phyloP scores from a whole-genome alignment of 2,888 invertebrate genomes.

The Quadriops clusia region DNA sequence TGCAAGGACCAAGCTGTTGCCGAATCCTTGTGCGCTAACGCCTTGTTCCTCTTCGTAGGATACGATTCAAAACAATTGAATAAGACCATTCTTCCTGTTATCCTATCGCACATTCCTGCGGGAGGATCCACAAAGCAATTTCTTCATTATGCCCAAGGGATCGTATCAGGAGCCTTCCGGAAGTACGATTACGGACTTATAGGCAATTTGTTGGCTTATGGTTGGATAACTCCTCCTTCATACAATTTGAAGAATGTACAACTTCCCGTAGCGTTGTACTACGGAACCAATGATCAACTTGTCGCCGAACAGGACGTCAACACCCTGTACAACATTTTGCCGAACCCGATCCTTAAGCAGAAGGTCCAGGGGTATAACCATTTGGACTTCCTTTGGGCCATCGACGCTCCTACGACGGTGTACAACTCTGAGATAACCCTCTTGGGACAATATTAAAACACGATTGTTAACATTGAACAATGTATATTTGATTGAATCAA shows the following conservation, averaged over 20 bases:
- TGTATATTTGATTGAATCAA: no score
- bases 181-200: slow-evolving; percentile 45
- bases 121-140: slow-evolving; percentile 15
- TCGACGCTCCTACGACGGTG: slow-evolving; percentile 32
- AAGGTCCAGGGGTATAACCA: slow-evolving; percentile 43
- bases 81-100: slow-evolving; percentile 33
- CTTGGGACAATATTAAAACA: slow-evolving; percentile 13
- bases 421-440: slow-evolving; percentile 28
- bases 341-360: no score
- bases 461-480: no score
- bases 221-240: slow-evolving; percentile 30
- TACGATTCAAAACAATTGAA: slow-evolving; percentile 45
- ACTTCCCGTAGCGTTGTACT: slow-evolving; percentile 36
- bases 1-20: slow-evolving; percentile 45
- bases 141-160: slow-evolving; percentile 15
- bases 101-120: no score
- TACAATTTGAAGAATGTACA: slow-evolving; percentile 35
- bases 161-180: slow-evolving; percentile 34
- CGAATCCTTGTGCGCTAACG: slow-evolving; percentile 50
- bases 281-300: slow-evolving; percentile 40
- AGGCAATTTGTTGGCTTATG: slow-evolving; percentile 25
- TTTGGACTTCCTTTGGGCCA: slow-evolving; percentile 41
- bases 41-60: slow-evolving; percentile 53
- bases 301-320: slow-evolving; percentile 37
- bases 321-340: no score